Evolutionary conservation across 2,888 invertebrate genomes (phyloP).

Genomic region (Cybosia mesomella): DNA sequence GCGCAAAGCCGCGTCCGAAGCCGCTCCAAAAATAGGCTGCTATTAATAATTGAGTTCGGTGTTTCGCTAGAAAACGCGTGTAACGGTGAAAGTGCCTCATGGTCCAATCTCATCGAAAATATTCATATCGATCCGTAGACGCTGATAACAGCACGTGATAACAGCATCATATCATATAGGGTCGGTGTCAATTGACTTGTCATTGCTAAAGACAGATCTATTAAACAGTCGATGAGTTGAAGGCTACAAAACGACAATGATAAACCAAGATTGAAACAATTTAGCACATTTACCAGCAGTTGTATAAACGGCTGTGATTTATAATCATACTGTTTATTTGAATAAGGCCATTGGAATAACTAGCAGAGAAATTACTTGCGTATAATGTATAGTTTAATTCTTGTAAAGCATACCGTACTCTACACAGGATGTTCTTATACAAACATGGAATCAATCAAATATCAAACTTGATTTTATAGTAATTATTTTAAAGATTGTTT

Average conservation of each 20-base stretch:
- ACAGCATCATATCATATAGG: conserved; percentile 62
- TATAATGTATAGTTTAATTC: conserved; percentile 15
- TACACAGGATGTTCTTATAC: conserved; percentile 13
- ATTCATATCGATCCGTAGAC: conserved; percentile 81
- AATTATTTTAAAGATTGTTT: neutral
- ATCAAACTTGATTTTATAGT: neutral
- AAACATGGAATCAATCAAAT: conserved; percentile 12
- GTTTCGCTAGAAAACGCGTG: conserved; percentile 87
- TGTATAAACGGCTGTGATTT: conserved; percentile 34
- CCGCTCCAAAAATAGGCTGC: conserved; percentile 87
- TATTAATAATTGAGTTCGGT: conserved; percentile 88
- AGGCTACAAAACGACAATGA: conserved; percentile 53
- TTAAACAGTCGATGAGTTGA: conserved; percentile 63
- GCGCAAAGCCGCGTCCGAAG: conserved; percentile 84
- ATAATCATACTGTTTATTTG: conserved; percentile 26
- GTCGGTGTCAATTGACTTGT: conserved; percentile 64
- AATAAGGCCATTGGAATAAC: conserved; percentile 20
- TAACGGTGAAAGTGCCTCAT: conserved; percentile 90
- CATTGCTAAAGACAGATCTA: conserved; percentile 67
- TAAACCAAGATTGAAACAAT: conserved; percentile 44
- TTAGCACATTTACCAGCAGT: conserved; percentile 37
- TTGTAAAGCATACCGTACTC: conserved; percentile 6
- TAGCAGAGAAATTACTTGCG: conserved; percentile 10
- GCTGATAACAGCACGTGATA: conserved; percentile 78
- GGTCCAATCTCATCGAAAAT: conserved; percentile 79